These are phyloP conservation scores for Rhaphigaster nebulosa DNA, from an alignment of 2,888 invertebrate species.

Conservation along the genomic window DNA sequence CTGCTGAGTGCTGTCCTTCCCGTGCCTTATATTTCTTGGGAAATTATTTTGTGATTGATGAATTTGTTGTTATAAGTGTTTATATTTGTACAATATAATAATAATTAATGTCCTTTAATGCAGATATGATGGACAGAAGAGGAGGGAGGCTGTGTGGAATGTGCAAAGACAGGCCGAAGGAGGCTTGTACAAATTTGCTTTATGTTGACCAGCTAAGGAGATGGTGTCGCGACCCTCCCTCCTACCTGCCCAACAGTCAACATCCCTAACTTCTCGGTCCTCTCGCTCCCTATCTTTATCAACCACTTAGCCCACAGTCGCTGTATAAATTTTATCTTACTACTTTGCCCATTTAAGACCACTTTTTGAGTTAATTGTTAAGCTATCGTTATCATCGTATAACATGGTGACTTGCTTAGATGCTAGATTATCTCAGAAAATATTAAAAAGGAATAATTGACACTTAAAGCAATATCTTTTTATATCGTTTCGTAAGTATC, in stretches of 20 bases:
- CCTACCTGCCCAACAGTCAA: constrained; percentile 22
- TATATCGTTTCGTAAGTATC: no score
- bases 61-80: no score
- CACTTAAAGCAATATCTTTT: no score
- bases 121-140: not conserved
- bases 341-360: not conserved
- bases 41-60: no score
- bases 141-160: not conserved
- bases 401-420: not conserved
- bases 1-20: no score
- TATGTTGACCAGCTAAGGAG: constrained; percentile 48
- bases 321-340: constrained; percentile 36
- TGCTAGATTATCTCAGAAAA: not conserved
- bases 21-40: no score
- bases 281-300: constrained; percentile 9
- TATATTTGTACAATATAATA: not conserved
- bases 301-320: not conserved
- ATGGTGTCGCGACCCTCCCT: not conserved
- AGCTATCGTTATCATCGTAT: not conserved
- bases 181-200: constrained; percentile 47
- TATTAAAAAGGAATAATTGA: not conserved
- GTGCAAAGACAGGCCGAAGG: constrained; percentile 36
- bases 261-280: constrained; percentile 29
- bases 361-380: not conserved
- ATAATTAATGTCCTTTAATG: not conserved